phyloP scores from a whole-genome alignment of 2,888 invertebrate species.

The Cistogaster globosa region DNA sequence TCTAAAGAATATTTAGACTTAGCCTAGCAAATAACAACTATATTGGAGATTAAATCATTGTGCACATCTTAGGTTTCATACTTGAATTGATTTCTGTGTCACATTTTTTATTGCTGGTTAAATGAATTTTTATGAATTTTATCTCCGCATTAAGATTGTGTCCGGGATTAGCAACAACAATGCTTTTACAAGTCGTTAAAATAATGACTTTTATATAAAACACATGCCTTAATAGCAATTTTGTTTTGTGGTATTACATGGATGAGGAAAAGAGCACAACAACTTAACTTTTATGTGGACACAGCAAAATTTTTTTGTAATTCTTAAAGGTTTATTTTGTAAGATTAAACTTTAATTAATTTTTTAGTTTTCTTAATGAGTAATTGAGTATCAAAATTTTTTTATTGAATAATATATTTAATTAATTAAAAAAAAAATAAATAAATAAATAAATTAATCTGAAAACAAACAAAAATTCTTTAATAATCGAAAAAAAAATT shows the following conservation, averaged over 20 bases:
- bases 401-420: too few relatives aligned
- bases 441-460: too few relatives aligned
- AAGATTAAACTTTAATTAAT: too few relatives aligned
- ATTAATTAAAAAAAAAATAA: too few relatives aligned
- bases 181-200: slow-evolving; percentile 20
- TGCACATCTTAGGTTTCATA: not conserved
- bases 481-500: too few relatives aligned
- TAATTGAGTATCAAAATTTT: too few relatives aligned
- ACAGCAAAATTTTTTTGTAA: not conserved
- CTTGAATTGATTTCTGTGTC: slow-evolving; percentile 28
- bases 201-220: slow-evolving; percentile 9
- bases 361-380: too few relatives aligned
- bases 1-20: too few relatives aligned
- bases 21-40: too few relatives aligned
- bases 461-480: too few relatives aligned
- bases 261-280: not conserved
- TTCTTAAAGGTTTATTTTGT: too few relatives aligned
- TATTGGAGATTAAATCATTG: too few relatives aligned
- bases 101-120: slow-evolving; percentile 12
- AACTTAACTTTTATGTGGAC: not conserved
- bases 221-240: not conserved
- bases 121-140: not conserved
- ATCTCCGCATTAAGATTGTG: slow-evolving; percentile 11
- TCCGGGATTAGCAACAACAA: not conserved
- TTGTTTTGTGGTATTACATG: not conserved